A percentile compares a stretch with the other conserved stretches of the same genome.
Evolutionary conservation across 2,797 vertebrate genomes (phyloP).

Genomic region (Vultur gryphus): DNA sequence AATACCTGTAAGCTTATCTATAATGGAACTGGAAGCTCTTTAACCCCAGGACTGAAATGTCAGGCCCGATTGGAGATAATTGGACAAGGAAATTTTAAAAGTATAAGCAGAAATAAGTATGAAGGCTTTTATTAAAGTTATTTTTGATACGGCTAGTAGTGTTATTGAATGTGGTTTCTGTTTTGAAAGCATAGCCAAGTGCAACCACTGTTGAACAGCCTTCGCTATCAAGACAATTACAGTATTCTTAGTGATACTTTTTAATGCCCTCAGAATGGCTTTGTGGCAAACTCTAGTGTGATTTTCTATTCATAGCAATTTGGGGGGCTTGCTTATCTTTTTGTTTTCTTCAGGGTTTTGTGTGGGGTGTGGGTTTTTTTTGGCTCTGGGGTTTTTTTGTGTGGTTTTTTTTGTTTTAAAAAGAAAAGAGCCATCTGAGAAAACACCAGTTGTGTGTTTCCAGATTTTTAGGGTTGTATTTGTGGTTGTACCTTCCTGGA

Average conservation of each 20-base stretch:
- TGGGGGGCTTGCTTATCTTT: not conserved
- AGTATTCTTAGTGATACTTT: not conserved
- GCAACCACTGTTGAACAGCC: not conserved
- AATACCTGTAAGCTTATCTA: conserved; percentile 49
- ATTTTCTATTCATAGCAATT: not conserved
- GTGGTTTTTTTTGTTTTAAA: not conserved
- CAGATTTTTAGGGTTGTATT: not conserved
- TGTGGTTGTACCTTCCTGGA: not conserved
- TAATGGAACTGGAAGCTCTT: conserved; percentile 51
- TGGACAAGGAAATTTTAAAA: conserved; percentile 8
- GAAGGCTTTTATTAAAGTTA: not conserved
- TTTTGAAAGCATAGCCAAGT: not conserved
- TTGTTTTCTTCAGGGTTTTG: not conserved
- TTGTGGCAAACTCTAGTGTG: not conserved
- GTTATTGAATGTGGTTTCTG: not conserved
- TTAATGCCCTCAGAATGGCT: not conserved
- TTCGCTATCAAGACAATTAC: not conserved
- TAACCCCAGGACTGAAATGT: conserved; percentile 29
- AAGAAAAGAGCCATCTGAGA: not conserved
- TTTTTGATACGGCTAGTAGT: not conserved
- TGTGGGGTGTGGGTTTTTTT: too few species aligned
- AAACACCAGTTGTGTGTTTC: not conserved
- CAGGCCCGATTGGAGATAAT: not conserved
- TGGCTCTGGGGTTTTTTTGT: not conserved
- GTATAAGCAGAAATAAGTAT: not conserved